These are phyloP conservation scores for Cirrhinus molitorella DNA, from an alignment of 2,797 vertebrate genomes.

Conservation along the genomic window DNA sequence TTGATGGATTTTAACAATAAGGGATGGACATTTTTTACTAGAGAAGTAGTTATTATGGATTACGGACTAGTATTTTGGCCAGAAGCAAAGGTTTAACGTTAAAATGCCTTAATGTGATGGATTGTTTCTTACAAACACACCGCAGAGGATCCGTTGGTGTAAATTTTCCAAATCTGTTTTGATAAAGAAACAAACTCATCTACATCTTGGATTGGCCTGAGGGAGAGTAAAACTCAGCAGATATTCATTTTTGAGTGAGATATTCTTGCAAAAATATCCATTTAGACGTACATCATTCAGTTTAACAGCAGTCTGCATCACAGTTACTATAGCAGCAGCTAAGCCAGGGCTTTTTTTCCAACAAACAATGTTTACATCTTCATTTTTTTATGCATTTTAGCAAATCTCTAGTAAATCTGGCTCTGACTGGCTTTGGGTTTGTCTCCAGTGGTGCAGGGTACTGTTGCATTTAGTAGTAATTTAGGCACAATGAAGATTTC, in stretches of 20 bases:
- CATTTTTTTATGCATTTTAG: neutral
- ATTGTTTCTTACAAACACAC: neutral
- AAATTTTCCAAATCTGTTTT: neutral
- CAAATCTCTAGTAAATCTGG: neutral
- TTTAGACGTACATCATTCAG: neutral
- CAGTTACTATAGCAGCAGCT: neutral
- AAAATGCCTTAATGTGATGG: neutral
- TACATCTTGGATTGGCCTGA: neutral
- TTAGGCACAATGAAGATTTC: conserved; percentile 10
- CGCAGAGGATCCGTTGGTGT: neutral
- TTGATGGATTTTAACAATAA: no score
- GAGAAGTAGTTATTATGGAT: no score
- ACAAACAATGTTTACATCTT: neutral
- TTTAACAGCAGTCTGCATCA: neutral
- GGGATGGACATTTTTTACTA: no score
- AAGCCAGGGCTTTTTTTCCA: neutral
- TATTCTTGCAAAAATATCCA: neutral
- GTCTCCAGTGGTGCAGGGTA: neutral
- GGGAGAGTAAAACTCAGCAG: neutral
- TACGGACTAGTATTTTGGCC: no score
- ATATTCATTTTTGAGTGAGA: neutral
- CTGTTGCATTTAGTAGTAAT: conserved; percentile 29
- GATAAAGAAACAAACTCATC: neutral
- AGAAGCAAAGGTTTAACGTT: no score
- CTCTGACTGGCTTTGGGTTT: conserved; percentile 5